Base-by-base conservation (phyloP, 2,113 vertebrate species). In the Rhineura floridana region DNA sequence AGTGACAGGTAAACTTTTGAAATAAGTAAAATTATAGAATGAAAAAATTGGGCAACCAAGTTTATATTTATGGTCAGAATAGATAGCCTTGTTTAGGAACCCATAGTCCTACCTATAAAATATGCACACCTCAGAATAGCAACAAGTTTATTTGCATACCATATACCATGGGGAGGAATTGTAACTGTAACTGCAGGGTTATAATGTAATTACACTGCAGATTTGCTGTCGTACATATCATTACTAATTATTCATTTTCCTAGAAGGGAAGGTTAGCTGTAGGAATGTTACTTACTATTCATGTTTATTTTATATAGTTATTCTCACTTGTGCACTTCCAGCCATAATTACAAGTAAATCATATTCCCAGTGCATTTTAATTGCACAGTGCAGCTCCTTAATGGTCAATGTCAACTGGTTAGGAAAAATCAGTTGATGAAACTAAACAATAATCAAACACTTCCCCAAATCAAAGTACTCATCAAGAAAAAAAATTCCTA, bases 171-270 rank as follows among this genome's bases (percentile, higher is more conserved):
- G 30, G 48, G 30, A 81, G 17, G 70, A 87, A 81, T 12, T 63
- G 36, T 4, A 87, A 81, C 81, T 81, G 67, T 81, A 87, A 87
- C 75, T 73, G n/a, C 42, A 44, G 39, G 15, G 72, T 46, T 46
- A 62, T 76, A 59, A 75, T 85, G 52, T 85, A 85, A 77, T 77
- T 85, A 82, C 42, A 75, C n/a, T 82, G 39, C 21, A 87, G 42
- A 50, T 76, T 88, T 88, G 86, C 67, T 46, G 42, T 87, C 59
- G n/a, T 28, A n/a, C 46, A 48, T 86, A 50, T 78, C 76, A 65
- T 86, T 78, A 67, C 33, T 86, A 78, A 48, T 78, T 63, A 78
- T 42, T 73, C n/a, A 30, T n/a, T 44, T 79, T 86, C 62, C 11
- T 86, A 46, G 55, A 77, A 79, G 75, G 21, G 11, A 78, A 67